Evolutionary conservation across 2,888 invertebrate species (phyloP).

Genomic region (Ornithoptera alexandrae): DNA sequence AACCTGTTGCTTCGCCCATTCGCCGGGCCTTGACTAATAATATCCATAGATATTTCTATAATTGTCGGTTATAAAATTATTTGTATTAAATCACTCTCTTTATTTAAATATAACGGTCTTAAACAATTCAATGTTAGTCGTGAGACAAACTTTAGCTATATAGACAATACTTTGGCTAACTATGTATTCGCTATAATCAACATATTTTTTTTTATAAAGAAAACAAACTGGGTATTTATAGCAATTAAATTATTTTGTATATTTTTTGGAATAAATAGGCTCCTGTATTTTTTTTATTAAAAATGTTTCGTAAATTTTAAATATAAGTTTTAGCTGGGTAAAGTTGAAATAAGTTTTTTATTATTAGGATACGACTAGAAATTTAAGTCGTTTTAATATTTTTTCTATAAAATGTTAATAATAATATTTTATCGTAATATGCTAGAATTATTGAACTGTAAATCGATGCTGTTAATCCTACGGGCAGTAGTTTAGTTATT

Average conservation of each 20-base stretch:
- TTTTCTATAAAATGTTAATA: background rate
- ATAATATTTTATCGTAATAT: background rate
- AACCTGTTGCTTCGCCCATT: constrained; percentile 28
- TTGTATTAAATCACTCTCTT: constrained; percentile 2
- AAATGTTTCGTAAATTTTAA: no score
- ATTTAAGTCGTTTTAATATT: background rate
- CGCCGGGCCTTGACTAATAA: constrained; percentile 22
- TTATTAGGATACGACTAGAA: background rate
- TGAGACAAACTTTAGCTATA: background rate
- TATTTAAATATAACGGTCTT: background rate
- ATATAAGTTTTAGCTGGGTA: no score
- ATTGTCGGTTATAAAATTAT: constrained; percentile 14
- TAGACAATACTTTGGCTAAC: background rate
- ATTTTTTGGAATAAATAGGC: no score
- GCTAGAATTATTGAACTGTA: constrained; percentile 15
- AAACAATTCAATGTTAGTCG: background rate
- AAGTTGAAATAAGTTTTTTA: background rate
- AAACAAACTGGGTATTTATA: background rate
- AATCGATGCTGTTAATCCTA: constrained; percentile 8
- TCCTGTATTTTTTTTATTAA: no score
- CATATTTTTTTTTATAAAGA: background rate
- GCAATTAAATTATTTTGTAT: no score
- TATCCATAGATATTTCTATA: constrained; percentile 23
- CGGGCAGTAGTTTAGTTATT: constrained; percentile 6
- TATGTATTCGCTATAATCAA: background rate